phyloP scores from a whole-genome alignment of 2,888 invertebrate species.

The Amiota minor region DNA sequence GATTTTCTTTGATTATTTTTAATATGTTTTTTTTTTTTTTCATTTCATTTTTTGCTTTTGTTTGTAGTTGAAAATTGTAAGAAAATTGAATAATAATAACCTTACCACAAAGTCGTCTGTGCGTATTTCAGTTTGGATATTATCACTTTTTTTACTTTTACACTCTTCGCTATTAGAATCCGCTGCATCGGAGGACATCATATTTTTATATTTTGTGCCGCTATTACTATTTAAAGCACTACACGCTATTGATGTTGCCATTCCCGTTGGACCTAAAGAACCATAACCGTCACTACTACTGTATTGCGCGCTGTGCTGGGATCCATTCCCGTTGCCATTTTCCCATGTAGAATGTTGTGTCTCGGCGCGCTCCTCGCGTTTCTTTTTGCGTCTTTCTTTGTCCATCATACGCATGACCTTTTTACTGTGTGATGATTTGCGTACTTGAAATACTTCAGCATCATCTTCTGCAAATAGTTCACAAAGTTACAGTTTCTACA shows the following conservation, averaged over 20 bases:
- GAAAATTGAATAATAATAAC: conserved; percentile 74
- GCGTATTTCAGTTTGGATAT: conserved; percentile 80
- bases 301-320: conserved; percentile 24
- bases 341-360: conserved; percentile 29
- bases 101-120: conserved; percentile 81
- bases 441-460: conserved; percentile 93
- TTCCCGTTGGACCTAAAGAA: conserved; percentile 40
- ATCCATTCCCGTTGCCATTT: conserved; percentile 30
- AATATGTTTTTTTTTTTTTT: conserved; percentile 35
- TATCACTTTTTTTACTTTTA: conserved; percentile 74
- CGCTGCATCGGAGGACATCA: conserved; percentile 36
- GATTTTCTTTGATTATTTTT: conserved; percentile 35
- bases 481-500: neutral
- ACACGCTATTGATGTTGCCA: conserved; percentile 33
- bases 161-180: conserved; percentile 58
- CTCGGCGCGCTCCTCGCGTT: conserved; percentile 65
- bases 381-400: conserved; percentile 78
- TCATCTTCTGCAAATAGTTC: conserved; percentile 77
- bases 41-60: conserved; percentile 42
- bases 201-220: conserved; percentile 55
- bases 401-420: conserved; percentile 88
- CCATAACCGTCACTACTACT: neutral
- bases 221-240: neutral
- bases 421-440: conserved; percentile 95
- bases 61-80: conserved; percentile 52